Base-by-base conservation (phyloP, 2,888 invertebrate genomes). In the Meiosimyza platycephala region DNA sequence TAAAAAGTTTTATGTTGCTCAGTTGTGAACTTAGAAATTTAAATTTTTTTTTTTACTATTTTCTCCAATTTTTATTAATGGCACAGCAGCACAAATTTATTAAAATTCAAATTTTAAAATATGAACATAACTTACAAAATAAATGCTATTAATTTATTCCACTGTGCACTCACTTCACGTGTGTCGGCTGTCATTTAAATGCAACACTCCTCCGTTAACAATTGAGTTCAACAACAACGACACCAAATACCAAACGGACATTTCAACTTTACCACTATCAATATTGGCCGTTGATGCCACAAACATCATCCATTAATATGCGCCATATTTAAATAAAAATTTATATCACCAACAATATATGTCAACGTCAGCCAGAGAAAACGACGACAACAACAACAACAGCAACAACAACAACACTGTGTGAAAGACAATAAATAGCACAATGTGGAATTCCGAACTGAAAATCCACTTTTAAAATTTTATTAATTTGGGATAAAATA, bases 351-450 rank as follows among this genome's bases (percentile, higher is more conserved):
- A 40, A 51, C 15, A 67, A 28, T 69, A 60, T 48, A 51, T 69
- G 69, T 69, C 69, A 60, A 69, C 60, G 69, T 69, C 69, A 69
- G 60, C 16, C 66, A 52, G 18, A 51, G 40, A 40, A 33, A 52
- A 22, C 60, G 9, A n/a, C 48, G 28, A 28, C 48, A 60, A 33
- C 18, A 60, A 22, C 22, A 7, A 16, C 69, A 51, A 51, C n/a
- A 51, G 33, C 69, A 68, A 50, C 68, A 22, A 22, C 11, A 68
- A 18, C 18, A 11, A 15, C 9, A 28, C 33, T 11, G 13, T 60
- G 28, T 0, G 28, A 40, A 40, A 40, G 40, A 40, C 6, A 40
- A 40, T 40, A 40, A 40, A 40, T 40, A 40, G 40, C 40, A 40
- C 6, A 40, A 40, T 40, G 40, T 4, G 9, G 40, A 40, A 40